Conservation (phyloP, 2,797 vertebrate genomes). For the Tinamus major region DNA sequence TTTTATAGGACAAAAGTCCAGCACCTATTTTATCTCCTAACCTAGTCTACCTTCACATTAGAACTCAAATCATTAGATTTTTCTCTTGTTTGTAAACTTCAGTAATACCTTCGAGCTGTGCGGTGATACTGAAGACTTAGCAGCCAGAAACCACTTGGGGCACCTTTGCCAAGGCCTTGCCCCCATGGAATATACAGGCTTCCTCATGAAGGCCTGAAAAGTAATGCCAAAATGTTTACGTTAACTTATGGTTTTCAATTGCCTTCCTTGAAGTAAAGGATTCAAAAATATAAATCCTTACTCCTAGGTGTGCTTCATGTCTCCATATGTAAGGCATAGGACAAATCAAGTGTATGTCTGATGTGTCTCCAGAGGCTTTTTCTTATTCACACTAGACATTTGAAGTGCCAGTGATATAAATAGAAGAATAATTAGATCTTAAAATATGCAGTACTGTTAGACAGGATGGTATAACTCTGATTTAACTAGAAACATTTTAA, state of each 20-base stretch:
- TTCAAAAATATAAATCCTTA: neutral
- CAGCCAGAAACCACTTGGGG: neutral
- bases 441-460: neutral
- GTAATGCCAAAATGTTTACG: neutral
- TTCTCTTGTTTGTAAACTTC: neutral
- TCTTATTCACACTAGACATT: rapidly evolving
- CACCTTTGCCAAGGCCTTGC: neutral
- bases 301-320: neutral
- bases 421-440: neutral
- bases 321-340: neutral
- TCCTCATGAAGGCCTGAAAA: neutral
- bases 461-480: neutral
- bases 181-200: neutral
- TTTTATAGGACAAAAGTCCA: neutral
- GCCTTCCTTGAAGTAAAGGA: neutral
- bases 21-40: neutral
- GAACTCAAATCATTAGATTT: neutral
- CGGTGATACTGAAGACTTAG: neutral
- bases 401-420: neutral
- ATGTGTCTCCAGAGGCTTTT: neutral
- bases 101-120: neutral
- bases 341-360: neutral
- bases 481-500: neutral
- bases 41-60: neutral
- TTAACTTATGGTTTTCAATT: neutral